Evolutionary conservation across 2,797 vertebrate genomes (phyloP), one percentile per base, ranked within the genome.

Genomic region (Sebastes steindachneri): DNA sequence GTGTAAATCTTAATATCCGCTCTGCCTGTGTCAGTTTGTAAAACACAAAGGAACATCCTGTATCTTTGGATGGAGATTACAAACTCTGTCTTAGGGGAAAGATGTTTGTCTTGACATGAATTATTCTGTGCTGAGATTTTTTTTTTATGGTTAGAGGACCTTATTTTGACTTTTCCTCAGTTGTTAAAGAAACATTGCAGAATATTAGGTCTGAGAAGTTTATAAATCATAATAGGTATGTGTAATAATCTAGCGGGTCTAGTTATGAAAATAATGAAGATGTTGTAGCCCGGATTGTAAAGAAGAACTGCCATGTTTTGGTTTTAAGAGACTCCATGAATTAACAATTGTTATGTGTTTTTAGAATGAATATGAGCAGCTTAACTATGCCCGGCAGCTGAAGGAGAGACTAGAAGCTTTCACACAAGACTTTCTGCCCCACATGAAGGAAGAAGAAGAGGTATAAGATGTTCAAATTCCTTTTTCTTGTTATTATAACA

Each of bases 401-500:
- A 99, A 99, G 92, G 98, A 99, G 94, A 95, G 97, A 60, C 90
- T 99, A 58, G 99, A 99, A 83, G 98, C 97, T 64, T 99, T 99
- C 90, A 99, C 99, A 21, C 97, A 97, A 88, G 99, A 99, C 94
- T 99, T 99, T 90, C 96, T 99, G 93, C 99, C 98, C 86, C 99
- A 99, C 90, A 99, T 99, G 99, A 99, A 99, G 94, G 99, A 99
- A 88, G 99, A 99, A 68, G 98, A 99, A 79, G 99, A 99, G 98
- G 99, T 99, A 92, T 70, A 68, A 70, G 4, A 26, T 69, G 15
- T n/a, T 82, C 7, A 71, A 2, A 67, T 74, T n/a, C 25, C 14
- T 67, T 31, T 45, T 31, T 59, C 0, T 57, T 84, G 9, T 14
- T 11, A 1, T 23, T 28, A 14, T 54, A 53, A 65, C 37, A 57